These are phyloP conservation scores for Puntigrus tetrazona DNA, from an alignment of 2,113 vertebrate species.

Conservation along the genomic window DNA sequence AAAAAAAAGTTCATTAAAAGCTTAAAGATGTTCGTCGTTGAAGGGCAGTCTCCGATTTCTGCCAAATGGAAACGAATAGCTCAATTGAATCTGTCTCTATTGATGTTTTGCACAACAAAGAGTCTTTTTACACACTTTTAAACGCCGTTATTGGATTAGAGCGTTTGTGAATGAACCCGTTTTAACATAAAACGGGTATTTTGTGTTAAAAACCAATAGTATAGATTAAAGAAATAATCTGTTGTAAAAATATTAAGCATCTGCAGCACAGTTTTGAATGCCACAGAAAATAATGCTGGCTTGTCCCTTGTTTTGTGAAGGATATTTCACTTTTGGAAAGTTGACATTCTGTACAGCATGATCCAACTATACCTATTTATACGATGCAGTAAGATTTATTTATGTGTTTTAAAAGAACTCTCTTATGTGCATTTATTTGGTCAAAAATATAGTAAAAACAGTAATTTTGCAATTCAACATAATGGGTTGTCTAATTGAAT, in stretches of 20 bases:
- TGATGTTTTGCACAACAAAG: neutral
- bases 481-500: too few species aligned
- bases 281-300: neutral
- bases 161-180: neutral
- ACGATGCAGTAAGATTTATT: neutral
- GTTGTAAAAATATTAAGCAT: neutral
- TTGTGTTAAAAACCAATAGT: neutral
- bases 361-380: neutral
- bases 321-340: neutral
- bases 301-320: neutral
- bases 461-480: too few species aligned
- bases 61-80: conserved; percentile 16
- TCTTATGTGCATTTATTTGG: neutral
- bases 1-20: conserved; percentile 22
- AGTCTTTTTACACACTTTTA: neutral
- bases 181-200: neutral
- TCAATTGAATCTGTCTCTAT: conserved; percentile 6
- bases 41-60: conserved; percentile 9
- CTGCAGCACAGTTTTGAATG: neutral
- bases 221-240: neutral
- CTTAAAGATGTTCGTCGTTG: conserved; percentile 6
- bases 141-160: neutral
- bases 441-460: neutral
- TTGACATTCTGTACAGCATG: neutral
- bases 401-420: neutral